A percentile compares a stretch with the other conserved stretches of the same genome.
These are phyloP conservation scores for Martes flavigula DNA, from an alignment of 2,797 vertebrate species.

Conservation along the genomic window DNA sequence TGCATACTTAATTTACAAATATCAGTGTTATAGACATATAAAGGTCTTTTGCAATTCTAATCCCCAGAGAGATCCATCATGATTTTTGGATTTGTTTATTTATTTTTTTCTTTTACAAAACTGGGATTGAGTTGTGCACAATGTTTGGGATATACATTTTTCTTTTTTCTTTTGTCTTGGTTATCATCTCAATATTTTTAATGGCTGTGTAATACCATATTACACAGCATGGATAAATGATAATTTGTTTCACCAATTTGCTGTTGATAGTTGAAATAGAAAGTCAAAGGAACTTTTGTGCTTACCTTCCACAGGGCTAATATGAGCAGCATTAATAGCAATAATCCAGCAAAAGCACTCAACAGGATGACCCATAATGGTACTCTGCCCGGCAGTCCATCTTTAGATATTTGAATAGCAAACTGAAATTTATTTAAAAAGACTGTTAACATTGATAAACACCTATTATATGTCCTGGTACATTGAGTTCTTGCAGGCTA, in stretches of 20 bases:
- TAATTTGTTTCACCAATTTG: not conserved
- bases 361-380: slow-evolving; percentile 96
- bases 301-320: slow-evolving; percentile 96
- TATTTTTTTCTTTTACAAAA: not conserved
- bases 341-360: slow-evolving; percentile 93
- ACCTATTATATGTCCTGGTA: not conserved
- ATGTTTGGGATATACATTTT: not conserved
- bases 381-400: slow-evolving; percentile 88
- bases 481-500: not conserved
- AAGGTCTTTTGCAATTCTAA: not conserved
- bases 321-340: slow-evolving; percentile 95
- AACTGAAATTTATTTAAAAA: slow-evolving; percentile 85
- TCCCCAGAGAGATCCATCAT: not conserved
- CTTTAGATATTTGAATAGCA: slow-evolving; percentile 93
- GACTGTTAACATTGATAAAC: not conserved
- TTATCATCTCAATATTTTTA: not conserved
- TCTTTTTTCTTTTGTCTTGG: not conserved
- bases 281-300: not conserved
- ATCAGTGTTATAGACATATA: not conserved
- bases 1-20: not conserved
- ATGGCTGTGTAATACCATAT: not conserved
- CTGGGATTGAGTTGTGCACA: not conserved
- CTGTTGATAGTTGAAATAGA: not conserved
- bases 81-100: not conserved
- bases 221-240: not conserved